Conservation (phyloP, 1,140 invertebrate species). For the Phthorimaea operculella region DNA sequence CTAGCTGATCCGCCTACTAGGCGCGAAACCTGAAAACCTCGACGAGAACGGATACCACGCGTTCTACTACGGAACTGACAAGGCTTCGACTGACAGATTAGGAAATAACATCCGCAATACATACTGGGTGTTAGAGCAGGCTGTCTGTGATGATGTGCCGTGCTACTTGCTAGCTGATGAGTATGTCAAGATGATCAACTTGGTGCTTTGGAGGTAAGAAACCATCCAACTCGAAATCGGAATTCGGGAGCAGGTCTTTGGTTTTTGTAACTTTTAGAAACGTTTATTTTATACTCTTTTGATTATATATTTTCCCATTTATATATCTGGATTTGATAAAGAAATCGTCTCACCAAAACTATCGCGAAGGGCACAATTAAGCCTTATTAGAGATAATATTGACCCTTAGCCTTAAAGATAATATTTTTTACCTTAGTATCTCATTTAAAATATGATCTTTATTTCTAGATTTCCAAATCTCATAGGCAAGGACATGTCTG, state of each 20-base stretch:
- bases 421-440: too few relatives aligned
- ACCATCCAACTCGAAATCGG: too few relatives aligned
- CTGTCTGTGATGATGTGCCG: constrained; percentile 3
- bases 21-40: constrained; percentile 21
- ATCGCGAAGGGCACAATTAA: too few relatives aligned
- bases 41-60: neutral
- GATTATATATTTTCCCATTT: too few relatives aligned
- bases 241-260: too few relatives aligned
- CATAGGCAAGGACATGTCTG: constrained; percentile 19
- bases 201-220: constrained; percentile 35
- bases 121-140: constrained; percentile 27
- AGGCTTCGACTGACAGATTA: constrained; percentile 5
- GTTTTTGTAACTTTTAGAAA: too few relatives aligned
- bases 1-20: constrained; percentile 14
- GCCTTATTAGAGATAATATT: too few relatives aligned
- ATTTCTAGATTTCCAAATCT: constrained; percentile 40
- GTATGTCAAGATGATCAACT: constrained; percentile 35
- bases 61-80: constrained; percentile 1
- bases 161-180: constrained; percentile 40
- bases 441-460: constrained; percentile 12
- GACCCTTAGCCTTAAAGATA: too few relatives aligned
- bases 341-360: too few relatives aligned
- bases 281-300: too few relatives aligned
- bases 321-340: too few relatives aligned
- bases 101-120: neutral